Evolutionary conservation across 2,888 invertebrate species (phyloP).

Genomic region (Pandemis cinnamomeana): DNA sequence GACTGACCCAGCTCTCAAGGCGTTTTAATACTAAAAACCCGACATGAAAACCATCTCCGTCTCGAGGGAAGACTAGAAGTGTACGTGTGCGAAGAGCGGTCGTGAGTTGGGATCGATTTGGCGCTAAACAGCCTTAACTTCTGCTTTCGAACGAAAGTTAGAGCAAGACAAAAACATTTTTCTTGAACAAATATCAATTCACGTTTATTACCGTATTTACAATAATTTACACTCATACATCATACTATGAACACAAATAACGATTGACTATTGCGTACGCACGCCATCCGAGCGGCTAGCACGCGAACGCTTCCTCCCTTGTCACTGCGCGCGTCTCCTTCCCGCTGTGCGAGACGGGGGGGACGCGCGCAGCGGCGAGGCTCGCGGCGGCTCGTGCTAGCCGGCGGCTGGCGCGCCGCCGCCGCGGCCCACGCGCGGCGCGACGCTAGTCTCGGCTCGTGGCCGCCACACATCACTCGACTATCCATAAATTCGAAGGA

Average conservation of each 20-base stretch:
- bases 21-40: background rate
- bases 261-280: constrained; percentile 23
- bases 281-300: background rate
- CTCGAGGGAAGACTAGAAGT: background rate
- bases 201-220: constrained; percentile 39
- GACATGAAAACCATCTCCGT: constrained; percentile 5
- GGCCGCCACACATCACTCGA: background rate
- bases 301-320: background rate
- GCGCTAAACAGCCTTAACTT: constrained; percentile 51
- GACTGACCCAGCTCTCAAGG: background rate
- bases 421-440: background rate
- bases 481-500: constrained; percentile 2
- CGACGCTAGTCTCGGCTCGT: background rate
- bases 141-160: constrained; percentile 65
- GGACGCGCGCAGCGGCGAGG: background rate
- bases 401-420: background rate
- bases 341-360: background rate
- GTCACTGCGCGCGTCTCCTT: background rate
- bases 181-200: constrained; percentile 22
- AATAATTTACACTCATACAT: constrained; percentile 40
- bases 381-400: background rate
- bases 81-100: constrained; percentile 1
- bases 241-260: constrained; percentile 34
- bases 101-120: background rate
- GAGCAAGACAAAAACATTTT: constrained; percentile 55